Evolutionary conservation across 2,888 invertebrate genomes (phyloP), one percentile per base, ranked within the genome.

Genomic region (Drosophila dives): DNA sequence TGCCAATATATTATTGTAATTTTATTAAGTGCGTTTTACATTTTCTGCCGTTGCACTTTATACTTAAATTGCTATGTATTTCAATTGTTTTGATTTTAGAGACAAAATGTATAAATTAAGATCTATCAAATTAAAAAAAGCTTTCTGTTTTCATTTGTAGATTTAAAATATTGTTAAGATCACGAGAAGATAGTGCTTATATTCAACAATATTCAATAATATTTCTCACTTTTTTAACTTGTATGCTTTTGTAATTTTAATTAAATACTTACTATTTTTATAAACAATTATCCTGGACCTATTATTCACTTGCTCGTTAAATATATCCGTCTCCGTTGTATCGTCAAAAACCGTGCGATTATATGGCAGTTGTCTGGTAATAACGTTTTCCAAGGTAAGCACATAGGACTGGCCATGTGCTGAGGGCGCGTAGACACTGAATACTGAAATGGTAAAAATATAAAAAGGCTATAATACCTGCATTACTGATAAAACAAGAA

Each of bases 341-440:
- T 49, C 61, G 73, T 83, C 89, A 11, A 34, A 40, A 0, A 60
- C 65, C 6, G 82, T 79, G 11, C 70, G 38, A 73, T 89, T 85
- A 34, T 72, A 75, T 33, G 78, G 71, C 74, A 77, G 33, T 29
- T 74, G 77, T n/a, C 77, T 77, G 3, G 74, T 36, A 4, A 89
- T 73, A 54, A 72, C 78, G 72, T 88, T 80, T 63, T 88, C 86
- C 66, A 85, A 54, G 8, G 86, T 77, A 8, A 86, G 69, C 55
- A 91, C 69, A 81, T 90, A 90, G 53, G 91, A 87, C 67, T 92
- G 92, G 26, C 89, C 91, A 71, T 89, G 78, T 75, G 86, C 79
- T 65, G 84, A 76, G 55, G 84, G 75, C 82, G 88, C 77, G 72
- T 75, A 83, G 78, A 81, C 87, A 77, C 86, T 83, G 79, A 92